phyloP scores from a whole-genome alignment of 2,888 invertebrate species.

The Plebejus argus region DNA sequence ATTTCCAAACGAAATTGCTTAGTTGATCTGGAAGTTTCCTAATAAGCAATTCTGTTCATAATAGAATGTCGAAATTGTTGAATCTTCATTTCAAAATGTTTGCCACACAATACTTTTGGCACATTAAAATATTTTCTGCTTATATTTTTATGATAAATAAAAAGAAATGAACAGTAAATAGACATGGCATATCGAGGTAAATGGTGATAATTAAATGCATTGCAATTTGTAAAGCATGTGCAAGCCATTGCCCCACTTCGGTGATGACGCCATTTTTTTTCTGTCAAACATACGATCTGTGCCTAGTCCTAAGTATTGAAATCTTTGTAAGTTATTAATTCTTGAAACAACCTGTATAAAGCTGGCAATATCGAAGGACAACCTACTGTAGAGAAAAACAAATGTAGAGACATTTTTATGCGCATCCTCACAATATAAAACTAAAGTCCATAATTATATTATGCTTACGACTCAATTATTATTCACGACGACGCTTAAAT shows the following conservation, averaged over 20 bases:
- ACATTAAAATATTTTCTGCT: not conserved
- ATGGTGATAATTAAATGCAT: too few relatives aligned
- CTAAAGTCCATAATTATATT: not conserved
- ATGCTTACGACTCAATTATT: slow-evolving; percentile 20
- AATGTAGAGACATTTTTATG: not conserved
- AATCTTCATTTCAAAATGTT: slow-evolving; percentile 11
- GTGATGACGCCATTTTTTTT: too few relatives aligned
- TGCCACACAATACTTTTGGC: not conserved
- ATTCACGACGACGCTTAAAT: slow-evolving; percentile 17
- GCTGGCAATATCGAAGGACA: not conserved
- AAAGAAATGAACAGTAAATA: too few relatives aligned
- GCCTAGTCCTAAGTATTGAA: too few relatives aligned
- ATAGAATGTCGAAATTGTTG: slow-evolving; percentile 15
- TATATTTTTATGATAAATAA: too few relatives aligned
- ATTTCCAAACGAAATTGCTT: slow-evolving; percentile 6
- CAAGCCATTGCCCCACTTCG: too few relatives aligned
- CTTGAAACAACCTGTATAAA: not conserved
- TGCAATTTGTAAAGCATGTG: too few relatives aligned
- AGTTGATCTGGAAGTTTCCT: not conserved
- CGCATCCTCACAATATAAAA: not conserved
- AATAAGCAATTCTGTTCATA: slow-evolving; percentile 2
- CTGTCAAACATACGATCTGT: too few relatives aligned
- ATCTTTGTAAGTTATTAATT: too few relatives aligned
- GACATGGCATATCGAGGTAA: too few relatives aligned
- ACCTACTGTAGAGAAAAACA: not conserved